Evolutionary conservation across 2,888 invertebrate genomes (phyloP), one percentile per base, ranked within the genome.

Genomic region (Sericinus montela): DNA sequence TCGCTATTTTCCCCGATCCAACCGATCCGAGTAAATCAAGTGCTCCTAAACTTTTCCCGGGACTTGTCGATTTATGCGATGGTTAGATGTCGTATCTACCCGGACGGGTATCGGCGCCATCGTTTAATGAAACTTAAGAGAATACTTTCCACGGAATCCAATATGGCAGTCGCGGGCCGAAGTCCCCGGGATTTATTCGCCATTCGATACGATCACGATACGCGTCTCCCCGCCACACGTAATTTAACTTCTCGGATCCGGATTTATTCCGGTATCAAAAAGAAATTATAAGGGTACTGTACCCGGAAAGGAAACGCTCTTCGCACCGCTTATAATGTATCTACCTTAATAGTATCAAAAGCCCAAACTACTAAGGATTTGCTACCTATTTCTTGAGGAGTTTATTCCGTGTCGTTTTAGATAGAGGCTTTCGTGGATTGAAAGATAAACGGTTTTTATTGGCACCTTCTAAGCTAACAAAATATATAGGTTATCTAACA

Each of bases 101-200:
- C 48, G 45, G 48, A 54, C 59, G 63, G 72, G 68, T 80, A 81
- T 83, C 84, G 72, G 67, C 62, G 59, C 68, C 65, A 82, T 84
- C 85, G 77, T 75, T 85, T 86, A 87, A 87, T 86, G 86, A 86
- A 86, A 84, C 82, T 87, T 79, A 83, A 83, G 84, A 81, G 82
- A 80, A 80, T 79, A 80, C 80, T 79, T 75, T 75, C 70, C 66
- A 65, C 63, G 75, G 72, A 75, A 82, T 82, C 86, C 83, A 80
- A 84, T 68, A 82, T 76, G 80, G 79, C 78, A 68, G 69, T 63
- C 58, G 59, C 62, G 60, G 63, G 68, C 72, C n/a, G 67, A 66
- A 75, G 59, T 58, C 64, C 63, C 57, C 57, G 57, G 71, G 85
- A 85, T 87, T 86, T 86, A 86, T 86, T 70, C 67, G 63, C 66